Evolutionary conservation across 2,797 vertebrate species (phyloP), one percentile per base, ranked within the genome.

Genomic region (Neostethus bicornis): DNA sequence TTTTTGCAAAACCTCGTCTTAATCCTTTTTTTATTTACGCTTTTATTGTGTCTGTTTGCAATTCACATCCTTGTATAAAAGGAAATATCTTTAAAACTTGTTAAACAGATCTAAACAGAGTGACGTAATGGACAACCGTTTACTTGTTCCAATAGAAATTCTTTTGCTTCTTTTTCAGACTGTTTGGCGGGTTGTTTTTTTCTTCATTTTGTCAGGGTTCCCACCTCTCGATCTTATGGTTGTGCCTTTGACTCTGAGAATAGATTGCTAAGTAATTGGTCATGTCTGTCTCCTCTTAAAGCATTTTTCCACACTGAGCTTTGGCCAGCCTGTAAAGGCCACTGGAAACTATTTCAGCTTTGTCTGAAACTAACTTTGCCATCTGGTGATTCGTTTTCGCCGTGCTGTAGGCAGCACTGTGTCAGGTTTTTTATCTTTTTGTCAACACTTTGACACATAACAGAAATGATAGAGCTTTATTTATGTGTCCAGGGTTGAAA

Each of bases 401-500:
- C 54, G 21, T 39, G 46, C 51, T 53, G 29, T 14, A 37, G 38
- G 17, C 61, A 69, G 51, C 1, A 23, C 29, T 65, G 54, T 55
- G 38, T 68, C 26, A 25, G 31, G 49, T 49, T 57, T 29, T 52
- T 25, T 32, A 14, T 0, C 1, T 54, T 53, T 32, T 31, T 42
- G 29, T 60, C 28, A 52, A 4, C 4, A 2, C 10, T 61, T 55
- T 60, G 46, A 42, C 39, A 31, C 39, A 32, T 53, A 35, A n/a
- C n/a, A n/a, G n/a, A n/a, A n/a, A n/a, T n/a, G n/a, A n/a, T n/a
- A n/a, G n/a, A n/a, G n/a, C n/a, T 45, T 53, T 28, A 4, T 61
- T 52, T 23, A 4, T 65, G 25, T 75, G 25, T 11, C 2, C 71
- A 99, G 97, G 95, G 48, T 84, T 98, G 79, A 96, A 93, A 70